A percentile compares a stretch with the other conserved stretches of the same genome.
Evolutionary conservation across 2,888 invertebrate genomes (phyloP).

Genomic region (Cryptophagus acutangulus): DNA sequence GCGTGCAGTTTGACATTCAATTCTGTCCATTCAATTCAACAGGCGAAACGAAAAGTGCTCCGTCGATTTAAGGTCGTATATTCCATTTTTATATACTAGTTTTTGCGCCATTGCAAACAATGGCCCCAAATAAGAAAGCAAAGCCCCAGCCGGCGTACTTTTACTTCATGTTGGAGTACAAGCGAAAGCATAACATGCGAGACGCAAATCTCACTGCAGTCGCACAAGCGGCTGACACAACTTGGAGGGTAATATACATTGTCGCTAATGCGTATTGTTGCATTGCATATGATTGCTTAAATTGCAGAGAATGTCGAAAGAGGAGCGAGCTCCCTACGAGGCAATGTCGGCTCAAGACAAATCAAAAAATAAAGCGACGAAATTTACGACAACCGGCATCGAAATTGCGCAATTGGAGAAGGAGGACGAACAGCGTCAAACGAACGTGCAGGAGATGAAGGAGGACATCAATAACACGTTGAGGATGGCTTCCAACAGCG

Average conservation of each 20-base stretch:
- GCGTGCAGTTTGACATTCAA: too few relatives aligned
- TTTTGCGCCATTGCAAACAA: conserved; percentile 1
- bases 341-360: conserved; percentile 19
- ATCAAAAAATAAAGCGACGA: conserved; percentile 15
- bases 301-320: conserved; percentile 22
- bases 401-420: conserved; percentile 26
- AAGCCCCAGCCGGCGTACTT: too few relatives aligned
- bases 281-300: not conserved
- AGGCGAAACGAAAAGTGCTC: too few relatives aligned
- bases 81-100: conserved; percentile 5
- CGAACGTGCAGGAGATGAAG: conserved; percentile 25
- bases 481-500: conserved; percentile 15
- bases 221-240: conserved; percentile 22
- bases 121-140: conserved; percentile 26
- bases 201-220: conserved; percentile 22
- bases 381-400: conserved; percentile 24
- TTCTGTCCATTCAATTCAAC: too few relatives aligned
- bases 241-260: conserved; percentile 25
- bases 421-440: conserved; percentile 18
- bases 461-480: conserved; percentile 21
- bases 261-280: not conserved
- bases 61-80: conserved; percentile 57
- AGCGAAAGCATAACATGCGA: conserved; percentile 19
- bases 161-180: conserved; percentile 29
- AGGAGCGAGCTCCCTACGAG: conserved; percentile 25